Base-by-base conservation (phyloP, 2,888 invertebrate genomes). In the Leptarthrus brevirostris region DNA sequence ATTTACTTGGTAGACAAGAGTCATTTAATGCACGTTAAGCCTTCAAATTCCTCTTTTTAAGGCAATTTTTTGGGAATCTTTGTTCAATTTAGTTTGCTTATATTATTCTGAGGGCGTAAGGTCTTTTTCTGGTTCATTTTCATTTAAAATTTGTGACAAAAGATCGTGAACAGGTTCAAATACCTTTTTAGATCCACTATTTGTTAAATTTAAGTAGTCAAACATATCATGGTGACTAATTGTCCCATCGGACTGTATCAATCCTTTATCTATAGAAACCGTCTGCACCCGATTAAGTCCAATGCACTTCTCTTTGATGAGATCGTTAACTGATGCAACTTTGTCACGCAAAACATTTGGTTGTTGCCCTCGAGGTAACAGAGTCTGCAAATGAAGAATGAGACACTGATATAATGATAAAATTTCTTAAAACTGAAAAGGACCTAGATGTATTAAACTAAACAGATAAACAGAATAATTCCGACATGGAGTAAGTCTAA, bases 211-310 rank as follows among this genome's bases (percentile, higher is more conserved):
- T 64, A 96, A 89, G 85, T 95, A 97, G 85, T 97, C 96, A 82
- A 93, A 92, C 94, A 97, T 94, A 82, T 96, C 96, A 81, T 92
- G 92, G 81, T 94, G 94, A 82, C 93, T 93, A 74, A 96, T 95
- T 53, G 90, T 89, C 2, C 94, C 93, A 86, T 93, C 93, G 56
- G 88, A 88, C 83, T 93, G 92, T 72, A 94, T 87, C 78, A 94
- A 89, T 56, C 92, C 92, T 81, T 93, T 91, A 81, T 94, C 94
- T 80, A 94, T 91, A 77, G 88, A 86, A 49, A 96, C 91, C 81
- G 92, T 89, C 86, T 94, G 93, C 71, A 93, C 91, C 83, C 91
- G 91, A 77, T 89, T 86, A 79, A 92, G 85, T 77, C 88, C 88
- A 78, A 85, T 82, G 78, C 90, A 87, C 81, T 90, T 90, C 77